These are phyloP conservation scores for Eledona agricola DNA, from an alignment of 2,888 invertebrate genomes.

Conservation along the genomic window DNA sequence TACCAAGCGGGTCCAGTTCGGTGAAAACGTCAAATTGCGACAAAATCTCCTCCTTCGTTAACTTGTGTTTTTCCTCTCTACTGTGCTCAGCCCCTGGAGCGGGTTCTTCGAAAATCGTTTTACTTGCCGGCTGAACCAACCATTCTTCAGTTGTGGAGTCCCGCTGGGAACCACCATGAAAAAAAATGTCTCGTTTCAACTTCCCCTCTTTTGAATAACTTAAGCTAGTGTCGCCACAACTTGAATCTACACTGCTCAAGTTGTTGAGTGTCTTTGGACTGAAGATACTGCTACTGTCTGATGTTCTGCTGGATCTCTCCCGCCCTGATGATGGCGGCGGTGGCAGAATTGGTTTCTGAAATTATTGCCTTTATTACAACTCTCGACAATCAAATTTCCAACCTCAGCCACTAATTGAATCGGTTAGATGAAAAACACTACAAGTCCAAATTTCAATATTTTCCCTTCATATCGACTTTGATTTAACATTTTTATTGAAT, in stretches of 20 bases:
- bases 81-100: constrained; percentile 44
- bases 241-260: constrained; percentile 45
- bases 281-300: constrained; percentile 57
- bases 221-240: constrained; percentile 41
- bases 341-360: constrained; percentile 54
- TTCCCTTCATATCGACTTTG: no score
- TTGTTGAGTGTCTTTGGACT: constrained; percentile 60
- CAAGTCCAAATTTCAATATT: no score
- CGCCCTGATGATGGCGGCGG: constrained; percentile 54
- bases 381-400: no score
- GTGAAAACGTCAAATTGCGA: constrained; percentile 85
- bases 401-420: no score
- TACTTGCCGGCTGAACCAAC: constrained; percentile 56
- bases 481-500: no score
- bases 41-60: constrained; percentile 59
- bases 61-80: constrained; percentile 58
- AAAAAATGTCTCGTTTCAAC: constrained; percentile 51
- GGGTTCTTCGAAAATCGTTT: constrained; percentile 57
- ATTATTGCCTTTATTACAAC: no score
- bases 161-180: constrained; percentile 54
- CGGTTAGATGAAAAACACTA: no score
- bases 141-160: constrained; percentile 59
- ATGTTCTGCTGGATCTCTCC: constrained; percentile 52
- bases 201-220: constrained; percentile 36
- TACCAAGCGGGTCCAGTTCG: constrained; percentile 91